Evolutionary conservation across 2,113 vertebrate species (phyloP).

Genomic region (Mustela nigripes): DNA sequence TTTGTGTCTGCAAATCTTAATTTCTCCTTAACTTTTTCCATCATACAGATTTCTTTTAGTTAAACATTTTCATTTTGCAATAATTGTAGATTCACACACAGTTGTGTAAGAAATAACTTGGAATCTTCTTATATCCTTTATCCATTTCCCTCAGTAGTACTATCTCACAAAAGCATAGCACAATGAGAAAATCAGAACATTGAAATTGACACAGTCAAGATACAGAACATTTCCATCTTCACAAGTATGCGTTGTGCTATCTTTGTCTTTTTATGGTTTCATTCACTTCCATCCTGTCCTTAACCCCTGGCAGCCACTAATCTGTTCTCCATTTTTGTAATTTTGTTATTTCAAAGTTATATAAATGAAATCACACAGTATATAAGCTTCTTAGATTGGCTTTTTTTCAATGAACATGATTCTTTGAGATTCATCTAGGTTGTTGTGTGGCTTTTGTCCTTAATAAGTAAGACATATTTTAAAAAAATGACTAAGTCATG

Average conservation of each 20-base stretch:
- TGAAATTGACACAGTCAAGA: not conserved
- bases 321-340: not conserved
- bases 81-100: not conserved
- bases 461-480: not conserved
- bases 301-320: not conserved
- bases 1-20: not conserved
- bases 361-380: too few relatives aligned
- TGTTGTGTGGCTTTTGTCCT: not conserved
- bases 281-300: not conserved
- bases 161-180: not conserved
- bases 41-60: not conserved
- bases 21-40: not conserved
- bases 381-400: not conserved
- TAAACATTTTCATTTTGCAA: not conserved
- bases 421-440: not conserved
- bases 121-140: not conserved
- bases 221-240: not conserved
- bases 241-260: accelerated
- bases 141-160: not conserved
- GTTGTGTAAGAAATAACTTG: not conserved
- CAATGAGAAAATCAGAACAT: not conserved
- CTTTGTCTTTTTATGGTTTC: not conserved
- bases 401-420: not conserved
- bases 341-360: not conserved
- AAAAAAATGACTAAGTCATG: not conserved